These are phyloP conservation scores for Lasioglossum baleicum DNA, from an alignment of 1,140 invertebrate genomes.

Conservation along the genomic window DNA sequence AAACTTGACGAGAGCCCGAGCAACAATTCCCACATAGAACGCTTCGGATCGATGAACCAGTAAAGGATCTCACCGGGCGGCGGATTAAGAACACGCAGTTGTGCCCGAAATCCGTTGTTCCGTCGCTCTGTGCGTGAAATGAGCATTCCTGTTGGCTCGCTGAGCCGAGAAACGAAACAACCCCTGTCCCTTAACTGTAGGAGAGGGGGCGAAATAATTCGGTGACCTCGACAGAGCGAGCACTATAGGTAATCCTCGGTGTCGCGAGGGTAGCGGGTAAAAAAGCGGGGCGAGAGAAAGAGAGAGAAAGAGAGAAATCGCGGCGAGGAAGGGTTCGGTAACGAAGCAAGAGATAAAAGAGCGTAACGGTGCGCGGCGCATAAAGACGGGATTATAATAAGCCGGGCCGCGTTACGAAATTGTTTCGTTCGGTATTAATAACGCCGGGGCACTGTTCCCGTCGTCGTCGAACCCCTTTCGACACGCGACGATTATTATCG, in stretches of 20 bases:
- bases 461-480: conserved; percentile 47
- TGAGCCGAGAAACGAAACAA: conserved; percentile 29
- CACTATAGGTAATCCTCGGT: conserved; percentile 49
- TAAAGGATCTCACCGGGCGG: not conserved
- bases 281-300: conserved; percentile 15
- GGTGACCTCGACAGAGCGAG: conserved; percentile 44
- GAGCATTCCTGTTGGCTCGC: conserved; percentile 42
- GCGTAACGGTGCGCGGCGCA: conserved; percentile 23
- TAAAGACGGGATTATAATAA: conserved; percentile 61
- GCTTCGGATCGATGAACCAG: not conserved
- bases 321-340: conserved; percentile 16
- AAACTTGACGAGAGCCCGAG: too few species aligned
- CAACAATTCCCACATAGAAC: too few species aligned
- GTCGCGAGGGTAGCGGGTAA: conserved; percentile 17
- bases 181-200: not conserved
- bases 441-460: not conserved
- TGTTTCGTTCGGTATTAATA: conserved; percentile 65
- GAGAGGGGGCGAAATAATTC: conserved; percentile 38
- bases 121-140: conserved; percentile 26
- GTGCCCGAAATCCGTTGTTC: not conserved
- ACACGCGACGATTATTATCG: conserved; percentile 56
- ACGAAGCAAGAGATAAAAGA: conserved; percentile 8
- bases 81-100: not conserved
- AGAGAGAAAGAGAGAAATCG: not conserved
- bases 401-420: conserved; percentile 56